Evolutionary conservation across 2,797 vertebrate species (phyloP).

Genomic region (Phoxinus dragarum): DNA sequence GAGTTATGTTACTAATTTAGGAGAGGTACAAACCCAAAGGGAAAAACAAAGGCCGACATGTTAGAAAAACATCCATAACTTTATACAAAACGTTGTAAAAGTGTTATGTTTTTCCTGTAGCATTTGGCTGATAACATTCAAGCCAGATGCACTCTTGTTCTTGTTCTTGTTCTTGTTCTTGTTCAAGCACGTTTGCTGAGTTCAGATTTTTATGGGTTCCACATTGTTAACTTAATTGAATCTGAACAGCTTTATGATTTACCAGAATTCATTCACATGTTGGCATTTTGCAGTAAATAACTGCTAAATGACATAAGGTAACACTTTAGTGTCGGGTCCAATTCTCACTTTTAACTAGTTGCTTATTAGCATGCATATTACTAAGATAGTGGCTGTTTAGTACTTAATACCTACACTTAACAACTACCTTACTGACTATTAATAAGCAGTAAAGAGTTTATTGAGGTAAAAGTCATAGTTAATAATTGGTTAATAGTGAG

Average conservation of each 20-base stretch:
- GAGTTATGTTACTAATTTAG: slow-evolving; percentile 5
- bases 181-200: not conserved
- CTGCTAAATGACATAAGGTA: not conserved
- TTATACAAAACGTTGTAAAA: slow-evolving; percentile 15
- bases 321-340: not conserved
- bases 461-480: not conserved
- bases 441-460: not conserved
- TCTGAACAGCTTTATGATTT: not conserved
- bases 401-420: not conserved
- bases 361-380: not conserved
- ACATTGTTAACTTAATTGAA: slow-evolving; percentile 11
- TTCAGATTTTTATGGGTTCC: slow-evolving; percentile 32
- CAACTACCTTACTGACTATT: not conserved
- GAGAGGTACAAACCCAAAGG: not conserved
- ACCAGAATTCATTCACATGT: not conserved
- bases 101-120: slow-evolving; percentile 17
- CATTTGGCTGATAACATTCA: slow-evolving; percentile 45
- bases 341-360: not conserved
- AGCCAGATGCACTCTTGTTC: slow-evolving; percentile 7
- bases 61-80: slow-evolving; percentile 4
- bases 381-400: not conserved
- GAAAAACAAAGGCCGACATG: not conserved
- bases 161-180: slow-evolving; percentile 6
- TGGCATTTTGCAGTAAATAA: not conserved
- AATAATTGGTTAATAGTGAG: not conserved